A percentile compares a stretch with the other conserved stretches of the same genome.
These are phyloP conservation scores for Drosophila prosaltans DNA, from an alignment of 1,140 invertebrate genomes.

Conservation along the genomic window DNA sequence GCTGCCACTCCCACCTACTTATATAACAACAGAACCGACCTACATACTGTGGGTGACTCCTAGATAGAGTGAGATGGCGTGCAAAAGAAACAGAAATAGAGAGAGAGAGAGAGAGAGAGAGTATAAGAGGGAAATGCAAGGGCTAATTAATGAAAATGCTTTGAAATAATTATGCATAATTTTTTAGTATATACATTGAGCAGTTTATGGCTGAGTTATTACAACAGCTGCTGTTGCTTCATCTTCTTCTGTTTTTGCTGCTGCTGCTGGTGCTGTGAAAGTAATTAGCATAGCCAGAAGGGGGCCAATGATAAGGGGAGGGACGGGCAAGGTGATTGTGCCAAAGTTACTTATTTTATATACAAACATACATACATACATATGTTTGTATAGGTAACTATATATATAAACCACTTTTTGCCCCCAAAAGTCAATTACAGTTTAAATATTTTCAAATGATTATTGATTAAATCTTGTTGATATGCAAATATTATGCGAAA, in stretches of 20 bases:
- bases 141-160: constrained; percentile 80
- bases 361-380: neutral
- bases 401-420: neutral
- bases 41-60: constrained; percentile 2
- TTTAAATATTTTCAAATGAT: neutral
- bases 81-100: neutral
- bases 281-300: constrained; percentile 71
- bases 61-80: neutral
- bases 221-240: constrained; percentile 68
- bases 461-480: constrained; percentile 1
- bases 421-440: neutral
- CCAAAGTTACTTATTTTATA: neutral
- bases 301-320: neutral
- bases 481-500: neutral
- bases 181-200: constrained; percentile 80
- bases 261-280: constrained; percentile 38
- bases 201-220: constrained; percentile 81
- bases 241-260: constrained; percentile 2
- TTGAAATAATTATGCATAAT: constrained; percentile 81
- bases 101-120: neutral
- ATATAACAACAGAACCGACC: constrained; percentile 21
- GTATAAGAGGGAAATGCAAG: constrained; percentile 26
- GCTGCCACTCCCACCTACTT: constrained; percentile 25
- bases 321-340: neutral
- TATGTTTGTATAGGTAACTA: neutral